Percentiles rank a stretch among this genome's conserved stretches.
These are phyloP conservation scores for Brachynemurus nebulosus DNA, from an alignment of 2,888 invertebrate genomes.

Conservation along the genomic window DNA sequence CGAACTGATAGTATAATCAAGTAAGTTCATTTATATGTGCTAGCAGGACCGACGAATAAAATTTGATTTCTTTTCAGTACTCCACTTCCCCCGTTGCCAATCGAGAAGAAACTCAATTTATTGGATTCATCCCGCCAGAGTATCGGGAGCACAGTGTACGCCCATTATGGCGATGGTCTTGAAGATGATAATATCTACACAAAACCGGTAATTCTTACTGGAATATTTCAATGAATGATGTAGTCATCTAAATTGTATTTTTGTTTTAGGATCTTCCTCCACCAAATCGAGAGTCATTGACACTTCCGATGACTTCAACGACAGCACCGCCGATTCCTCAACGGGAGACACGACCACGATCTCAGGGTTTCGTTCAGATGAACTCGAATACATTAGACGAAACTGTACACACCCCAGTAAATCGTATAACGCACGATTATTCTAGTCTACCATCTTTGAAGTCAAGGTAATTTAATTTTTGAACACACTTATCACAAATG, in stretches of 20 bases:
- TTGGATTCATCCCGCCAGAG: slow-evolving; percentile 28
- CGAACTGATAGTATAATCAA: slow-evolving; percentile 71
- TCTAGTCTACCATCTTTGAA: slow-evolving; percentile 33
- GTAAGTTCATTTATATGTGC: slow-evolving; percentile 32
- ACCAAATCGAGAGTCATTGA: slow-evolving; percentile 29
- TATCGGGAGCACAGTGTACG: slow-evolving; percentile 35
- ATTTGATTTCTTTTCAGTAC: slow-evolving; percentile 38
- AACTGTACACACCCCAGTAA: slow-evolving; percentile 29
- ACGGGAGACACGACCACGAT: slow-evolving; percentile 40
- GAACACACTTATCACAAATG: too few species aligned
- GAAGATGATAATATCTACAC: slow-evolving; percentile 60
- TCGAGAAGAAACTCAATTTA: slow-evolving; percentile 38
- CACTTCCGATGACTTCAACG: slow-evolving; percentile 28
- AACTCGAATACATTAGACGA: slow-evolving; percentile 21
- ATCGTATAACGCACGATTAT: slow-evolving; percentile 29
- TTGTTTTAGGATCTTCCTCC: slow-evolving; percentile 17
- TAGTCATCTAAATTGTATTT: not conserved
- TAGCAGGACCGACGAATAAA: not conserved
- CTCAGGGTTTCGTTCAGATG: slow-evolving; percentile 37
- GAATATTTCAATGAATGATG: not conserved
- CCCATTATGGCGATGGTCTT: slow-evolving; percentile 39
- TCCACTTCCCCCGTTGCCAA: slow-evolving; percentile 68
- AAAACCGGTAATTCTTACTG: slow-evolving; percentile 45
- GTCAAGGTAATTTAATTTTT: slow-evolving; percentile 26
- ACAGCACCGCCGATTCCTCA: slow-evolving; percentile 46